Base-by-base conservation (phyloP, 1,140 invertebrate species). In the Danaus melanippus region DNA sequence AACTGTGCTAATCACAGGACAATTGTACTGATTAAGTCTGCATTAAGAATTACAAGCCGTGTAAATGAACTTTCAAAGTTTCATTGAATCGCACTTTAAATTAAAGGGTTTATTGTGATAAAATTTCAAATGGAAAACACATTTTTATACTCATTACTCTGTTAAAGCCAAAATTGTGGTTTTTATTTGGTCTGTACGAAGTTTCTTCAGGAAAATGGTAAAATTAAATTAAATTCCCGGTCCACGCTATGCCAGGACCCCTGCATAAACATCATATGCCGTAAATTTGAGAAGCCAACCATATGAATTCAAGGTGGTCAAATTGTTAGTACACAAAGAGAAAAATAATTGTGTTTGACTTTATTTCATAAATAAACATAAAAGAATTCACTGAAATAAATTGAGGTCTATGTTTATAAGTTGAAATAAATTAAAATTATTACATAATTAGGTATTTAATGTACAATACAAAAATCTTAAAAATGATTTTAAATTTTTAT, bases 1-100 rank as follows among this genome's bases (percentile, higher is more conserved):
- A 66, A 66, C 56, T 66, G 62, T 66, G 64, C 60, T 66, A 66
- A 66, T 66, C 50, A 58, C 41, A 32, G 56, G 64, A 66, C 63
- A 66, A 56, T 62, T 51, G 60, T 32, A 44, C 59, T 62, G 64
- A 66, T 66, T 66, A 60, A 56, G 56, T 42, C 53, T 56, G 42
- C 46, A 46, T 60, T 49, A 40, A 50, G 45, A 49, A 56, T 53
- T 53, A 42, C 46, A 40, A 44, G 42, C 9, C 47, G 15, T 53
- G 42, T 50, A 59, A 49, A 59, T 53, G 51, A 50, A 53, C 47
- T 9, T 21, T 42, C 10, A 48, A 32, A 11, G 15, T 57, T 43
- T 39, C 48, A 10, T 47, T 17, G n/a, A 47, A 15, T 47, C 15
- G 4, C 6, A 15, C 9, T 12, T 32, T 32, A 32, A 32, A 32